Conservation (phyloP, 2,797 vertebrate species). For the Hippopotamyrus pictus region DNA sequence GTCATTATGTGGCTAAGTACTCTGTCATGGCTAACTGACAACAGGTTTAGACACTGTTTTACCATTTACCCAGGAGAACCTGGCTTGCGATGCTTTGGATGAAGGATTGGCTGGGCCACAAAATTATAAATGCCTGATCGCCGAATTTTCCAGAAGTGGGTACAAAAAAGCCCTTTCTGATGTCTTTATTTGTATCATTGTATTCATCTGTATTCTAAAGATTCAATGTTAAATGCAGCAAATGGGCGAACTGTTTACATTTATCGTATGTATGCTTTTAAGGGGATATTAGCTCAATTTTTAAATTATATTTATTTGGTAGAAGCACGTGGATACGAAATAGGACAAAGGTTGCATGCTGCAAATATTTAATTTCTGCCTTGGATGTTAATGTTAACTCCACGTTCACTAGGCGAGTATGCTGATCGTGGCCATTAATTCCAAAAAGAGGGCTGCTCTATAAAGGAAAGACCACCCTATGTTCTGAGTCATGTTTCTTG, state of each 20-base stretch:
- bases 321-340: neutral
- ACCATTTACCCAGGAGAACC: neutral
- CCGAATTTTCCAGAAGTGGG: neutral
- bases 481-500: conserved; percentile 5
- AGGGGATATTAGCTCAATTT: neutral
- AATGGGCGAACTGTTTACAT: neutral
- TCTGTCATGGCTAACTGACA: neutral
- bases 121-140: neutral
- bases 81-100: neutral
- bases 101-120: neutral
- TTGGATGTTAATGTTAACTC: neutral
- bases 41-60: neutral
- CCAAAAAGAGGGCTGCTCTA: neutral
- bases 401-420: neutral
- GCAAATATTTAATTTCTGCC: neutral
- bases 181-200: neutral
- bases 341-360: neutral
- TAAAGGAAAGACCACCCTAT: conserved; percentile 12
- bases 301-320: neutral
- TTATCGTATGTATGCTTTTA: neutral
- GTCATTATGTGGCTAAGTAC: neutral
- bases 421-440: neutral
- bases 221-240: neutral
- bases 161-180: neutral
- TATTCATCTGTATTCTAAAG: neutral